Evolutionary conservation across 2,113 vertebrate species (phyloP).

Genomic region (Abramis brama): DNA sequence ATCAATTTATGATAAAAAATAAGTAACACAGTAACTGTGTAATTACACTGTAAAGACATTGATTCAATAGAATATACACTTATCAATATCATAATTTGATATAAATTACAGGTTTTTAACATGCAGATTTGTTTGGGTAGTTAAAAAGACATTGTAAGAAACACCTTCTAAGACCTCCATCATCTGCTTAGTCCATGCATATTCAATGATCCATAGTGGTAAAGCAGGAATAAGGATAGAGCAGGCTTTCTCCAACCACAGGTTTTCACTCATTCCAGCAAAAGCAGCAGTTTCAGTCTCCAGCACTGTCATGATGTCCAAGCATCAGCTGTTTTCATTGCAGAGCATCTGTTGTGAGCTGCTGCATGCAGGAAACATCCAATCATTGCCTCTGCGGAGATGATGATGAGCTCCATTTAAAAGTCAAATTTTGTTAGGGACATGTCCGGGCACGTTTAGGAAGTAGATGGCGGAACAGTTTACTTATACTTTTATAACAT

Average conservation of each 20-base stretch:
- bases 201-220: slow-evolving; percentile 73
- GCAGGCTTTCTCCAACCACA: slow-evolving; percentile 45
- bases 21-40: neutral
- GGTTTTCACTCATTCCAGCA: slow-evolving; percentile 41
- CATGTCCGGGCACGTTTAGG: slow-evolving; percentile 26
- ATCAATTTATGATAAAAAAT: neutral
- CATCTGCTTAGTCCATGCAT: slow-evolving; percentile 67
- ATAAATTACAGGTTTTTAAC: neutral
- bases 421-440: neutral
- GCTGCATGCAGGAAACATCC: neutral
- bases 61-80: neutral
- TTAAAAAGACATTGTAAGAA: neutral
- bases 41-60: neutral
- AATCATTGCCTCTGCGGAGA: neutral
- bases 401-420: slow-evolving; percentile 14
- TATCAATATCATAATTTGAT: neutral
- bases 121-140: too few relatives aligned
- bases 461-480: neutral
- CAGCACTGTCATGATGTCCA: slow-evolving; percentile 21
- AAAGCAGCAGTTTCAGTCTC: slow-evolving; percentile 7
- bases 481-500: neutral
- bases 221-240: slow-evolving; percentile 43
- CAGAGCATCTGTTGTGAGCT: slow-evolving; percentile 4
- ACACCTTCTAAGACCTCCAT: slow-evolving; percentile 65
- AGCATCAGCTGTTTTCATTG: neutral